Evolutionary conservation across 2,797 vertebrate species (phyloP), one percentile per base, ranked within the genome.

Genomic region (Buceros bicornis): DNA sequence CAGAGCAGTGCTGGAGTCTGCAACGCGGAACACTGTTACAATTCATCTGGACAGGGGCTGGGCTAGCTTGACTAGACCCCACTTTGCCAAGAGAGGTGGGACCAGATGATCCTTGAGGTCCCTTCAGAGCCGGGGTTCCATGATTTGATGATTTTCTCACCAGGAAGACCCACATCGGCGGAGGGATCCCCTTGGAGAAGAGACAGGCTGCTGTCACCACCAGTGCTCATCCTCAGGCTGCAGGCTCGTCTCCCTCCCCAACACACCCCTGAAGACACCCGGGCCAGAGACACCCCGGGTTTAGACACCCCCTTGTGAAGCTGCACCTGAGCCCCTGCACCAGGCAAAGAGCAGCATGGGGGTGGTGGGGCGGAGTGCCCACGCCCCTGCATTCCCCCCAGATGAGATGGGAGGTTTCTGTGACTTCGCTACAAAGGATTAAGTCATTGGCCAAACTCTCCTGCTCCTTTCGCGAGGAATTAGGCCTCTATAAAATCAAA

Each of bases 401-500:
- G 31, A 48, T 50, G 6, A 42, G 87, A 28, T 8, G 26, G 10
- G 43, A 28, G 71, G 57, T 8, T 43, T 91, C 91, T 51, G 83
- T 33, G 91, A 79, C 85, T 85, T 91, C 45, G 25, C 69, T 11
- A 13, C 58, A 16, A 71, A 56, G 74, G 8, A 60, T 54, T 13
- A 71, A 92, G 8, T 12, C 77, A 16, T 33, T 2, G 58, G 40
- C 64, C 70, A 10, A 3, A 3, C 73, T 43, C 25, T 45, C 54
- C 94, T 1, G 85, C 83, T 37, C 16, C 90, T 73, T 45, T 61
- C 11, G 48, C 61, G 24, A 35, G 88, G 95, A 93, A 86, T 95
- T 91, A 94, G 66, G 24, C 92, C 31, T 25, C 89, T 15, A 85
- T 93, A 95, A 97, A 96, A 74, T 24, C 89, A 43, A 89, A 24